Evolutionary conservation across 2,797 vertebrate genomes (phyloP).

Genomic region (Australoheros facetus): DNA sequence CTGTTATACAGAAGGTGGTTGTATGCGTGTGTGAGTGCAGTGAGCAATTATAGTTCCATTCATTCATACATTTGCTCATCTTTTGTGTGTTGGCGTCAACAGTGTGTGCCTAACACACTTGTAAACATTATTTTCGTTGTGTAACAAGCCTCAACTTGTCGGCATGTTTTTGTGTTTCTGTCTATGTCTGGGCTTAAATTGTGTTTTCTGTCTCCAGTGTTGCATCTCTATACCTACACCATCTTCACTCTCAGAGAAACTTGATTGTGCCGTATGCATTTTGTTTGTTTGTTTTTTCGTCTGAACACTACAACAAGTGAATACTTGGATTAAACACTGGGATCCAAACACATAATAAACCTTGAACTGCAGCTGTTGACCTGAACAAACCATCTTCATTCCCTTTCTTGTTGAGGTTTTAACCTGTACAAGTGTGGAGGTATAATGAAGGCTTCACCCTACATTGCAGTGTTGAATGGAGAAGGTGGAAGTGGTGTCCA

Average conservation of each 20-base stretch:
- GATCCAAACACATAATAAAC: conserved; percentile 18
- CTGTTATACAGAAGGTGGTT: conserved; percentile 32
- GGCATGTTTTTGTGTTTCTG: background rate
- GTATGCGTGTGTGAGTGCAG: conserved; percentile 10
- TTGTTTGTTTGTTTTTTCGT: background rate
- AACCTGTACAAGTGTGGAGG: conserved; percentile 19
- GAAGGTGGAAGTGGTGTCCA: conserved; percentile 62
- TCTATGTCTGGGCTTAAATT: background rate
- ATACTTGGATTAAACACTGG: conserved; percentile 28
- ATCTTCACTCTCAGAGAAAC: background rate
- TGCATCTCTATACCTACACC: background rate
- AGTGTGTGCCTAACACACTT: background rate
- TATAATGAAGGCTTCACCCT: conserved; percentile 51
- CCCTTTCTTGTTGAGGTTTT: conserved; percentile 8
- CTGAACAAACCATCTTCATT: conserved; percentile 9
- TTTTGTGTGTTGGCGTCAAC: conserved; percentile 10
- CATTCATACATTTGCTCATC: conserved; percentile 22
- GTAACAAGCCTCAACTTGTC: conserved; percentile 6
- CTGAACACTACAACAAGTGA: background rate
- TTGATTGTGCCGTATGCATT: background rate
- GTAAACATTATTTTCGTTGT: conserved; percentile 6
- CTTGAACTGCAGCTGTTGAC: conserved; percentile 25
- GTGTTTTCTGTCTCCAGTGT: background rate
- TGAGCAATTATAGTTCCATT: conserved; percentile 46
- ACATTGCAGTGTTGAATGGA: conserved; percentile 48